Conservation (phyloP, 2,113 vertebrate species). For the western clawed frog (Xenopus tropicalis) region DNA sequence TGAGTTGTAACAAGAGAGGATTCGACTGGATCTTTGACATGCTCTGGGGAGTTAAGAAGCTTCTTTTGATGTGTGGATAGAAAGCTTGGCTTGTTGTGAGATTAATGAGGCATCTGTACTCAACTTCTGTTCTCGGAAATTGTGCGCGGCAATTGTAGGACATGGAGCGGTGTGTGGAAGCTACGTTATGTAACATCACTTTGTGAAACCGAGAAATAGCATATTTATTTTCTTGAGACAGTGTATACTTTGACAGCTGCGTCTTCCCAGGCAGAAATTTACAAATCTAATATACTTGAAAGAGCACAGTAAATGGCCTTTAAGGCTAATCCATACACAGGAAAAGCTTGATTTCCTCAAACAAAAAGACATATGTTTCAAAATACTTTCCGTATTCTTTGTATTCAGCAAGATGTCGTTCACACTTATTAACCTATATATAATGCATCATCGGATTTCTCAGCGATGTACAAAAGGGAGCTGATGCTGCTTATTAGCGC, state of each 20-base stretch:
- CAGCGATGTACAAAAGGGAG: no score
- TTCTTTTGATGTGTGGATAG: constrained; percentile 28
- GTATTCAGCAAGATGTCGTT: no score
- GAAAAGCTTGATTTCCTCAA: not conserved
- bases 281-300: constrained; percentile 24
- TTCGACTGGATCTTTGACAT: constrained; percentile 13
- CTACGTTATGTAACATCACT: not conserved
- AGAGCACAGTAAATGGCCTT: constrained; percentile 25
- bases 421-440: no score
- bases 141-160: constrained; percentile 7
- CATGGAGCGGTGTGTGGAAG: not conserved
- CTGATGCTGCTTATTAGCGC: no score
- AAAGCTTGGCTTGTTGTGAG: constrained; percentile 14
- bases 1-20: constrained; percentile 12
- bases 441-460: no score
- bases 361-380: no score
- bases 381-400: no score
- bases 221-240: constrained; percentile 10
- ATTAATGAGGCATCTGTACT: constrained; percentile 29
- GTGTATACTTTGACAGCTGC: constrained; percentile 11
- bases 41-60: constrained; percentile 23
- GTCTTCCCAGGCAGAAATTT: constrained; percentile 14
- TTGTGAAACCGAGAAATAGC: not conserved
- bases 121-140: constrained; percentile 15
- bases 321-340: constrained; percentile 22